These are phyloP conservation scores for Psettodes erumei DNA, from an alignment of 2,113 vertebrate genomes.

Conservation along the genomic window DNA sequence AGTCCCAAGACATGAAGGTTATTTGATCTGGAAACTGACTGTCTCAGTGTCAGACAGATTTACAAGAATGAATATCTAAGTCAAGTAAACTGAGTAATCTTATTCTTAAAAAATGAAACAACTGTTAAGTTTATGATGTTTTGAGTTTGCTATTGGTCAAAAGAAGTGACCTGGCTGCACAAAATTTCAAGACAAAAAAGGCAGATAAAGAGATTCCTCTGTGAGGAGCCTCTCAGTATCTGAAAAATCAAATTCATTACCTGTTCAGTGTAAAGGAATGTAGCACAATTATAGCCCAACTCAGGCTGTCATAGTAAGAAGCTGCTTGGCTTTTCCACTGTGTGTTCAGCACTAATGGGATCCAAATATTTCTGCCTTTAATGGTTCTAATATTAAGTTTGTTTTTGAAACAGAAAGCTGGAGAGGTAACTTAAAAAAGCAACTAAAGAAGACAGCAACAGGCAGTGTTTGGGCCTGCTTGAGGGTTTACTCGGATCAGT, in stretches of 20 bases:
- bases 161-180: background rate
- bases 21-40: background rate
- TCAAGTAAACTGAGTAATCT: background rate
- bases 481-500: conserved; percentile 3
- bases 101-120: conserved; percentile 3
- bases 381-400: background rate
- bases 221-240: conserved; percentile 3
- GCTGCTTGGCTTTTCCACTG: background rate
- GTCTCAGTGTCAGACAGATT: background rate
- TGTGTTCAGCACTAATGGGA: conserved; percentile 6
- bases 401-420: conserved; percentile 7
- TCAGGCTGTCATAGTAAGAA: background rate
- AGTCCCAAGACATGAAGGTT: background rate
- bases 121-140: background rate
- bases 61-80: background rate
- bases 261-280: conserved; percentile 7
- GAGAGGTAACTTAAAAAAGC: conserved; percentile 14
- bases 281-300: background rate
- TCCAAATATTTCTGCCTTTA: background rate
- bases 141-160: background rate
- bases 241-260: conserved; percentile 17
- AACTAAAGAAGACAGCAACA: conserved; percentile 13
- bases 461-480: background rate
- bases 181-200: background rate
- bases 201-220: background rate